A percentile compares a stretch with the other conserved stretches of the same genome.
Conservation (phyloP, 1,140 invertebrate genomes). For the Druon quercuslanigerum region DNA sequence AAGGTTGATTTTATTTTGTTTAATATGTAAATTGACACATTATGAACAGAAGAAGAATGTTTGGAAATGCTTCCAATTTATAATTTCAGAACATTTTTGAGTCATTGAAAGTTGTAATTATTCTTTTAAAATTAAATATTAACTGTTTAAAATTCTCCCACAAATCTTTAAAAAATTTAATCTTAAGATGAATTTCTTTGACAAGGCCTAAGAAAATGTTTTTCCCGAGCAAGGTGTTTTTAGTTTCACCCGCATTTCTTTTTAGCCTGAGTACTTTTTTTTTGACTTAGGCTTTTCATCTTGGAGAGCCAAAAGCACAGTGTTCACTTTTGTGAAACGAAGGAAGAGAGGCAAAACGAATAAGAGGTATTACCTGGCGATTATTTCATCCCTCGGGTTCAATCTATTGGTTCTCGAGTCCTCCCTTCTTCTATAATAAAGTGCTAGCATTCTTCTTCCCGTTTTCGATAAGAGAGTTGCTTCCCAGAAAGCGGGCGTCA, state of each 20-base stretch:
- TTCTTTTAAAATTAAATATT: no score
- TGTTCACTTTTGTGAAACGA: not conserved
- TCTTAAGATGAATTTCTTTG: no score
- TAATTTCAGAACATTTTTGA: no score
- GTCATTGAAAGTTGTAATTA: no score
- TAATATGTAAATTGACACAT: no score
- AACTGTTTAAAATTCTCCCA: no score
- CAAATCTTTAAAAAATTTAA: no score
- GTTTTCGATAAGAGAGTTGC: conserved; percentile 7
- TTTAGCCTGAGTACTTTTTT: not conserved
- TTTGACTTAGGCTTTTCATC: not conserved
- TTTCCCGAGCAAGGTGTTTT: no score
- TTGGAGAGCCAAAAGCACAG: not conserved
- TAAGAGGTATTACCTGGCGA: conserved; percentile 17
- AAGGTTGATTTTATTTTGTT: no score
- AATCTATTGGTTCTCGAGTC: conserved; percentile 13
- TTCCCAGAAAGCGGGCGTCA: not conserved
- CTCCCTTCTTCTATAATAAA: conserved; percentile 1
- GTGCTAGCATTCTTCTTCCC: conserved; percentile 11
- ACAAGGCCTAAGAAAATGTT: no score
- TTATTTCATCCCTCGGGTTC: conserved; percentile 21
- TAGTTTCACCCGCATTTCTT: not conserved
- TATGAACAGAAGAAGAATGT: no score
- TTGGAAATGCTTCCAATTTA: no score
- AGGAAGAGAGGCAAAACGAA: not conserved